Evolutionary conservation across 2,888 invertebrate genomes (phyloP).

Genomic region (Drosophila neoperkinsi): DNA sequence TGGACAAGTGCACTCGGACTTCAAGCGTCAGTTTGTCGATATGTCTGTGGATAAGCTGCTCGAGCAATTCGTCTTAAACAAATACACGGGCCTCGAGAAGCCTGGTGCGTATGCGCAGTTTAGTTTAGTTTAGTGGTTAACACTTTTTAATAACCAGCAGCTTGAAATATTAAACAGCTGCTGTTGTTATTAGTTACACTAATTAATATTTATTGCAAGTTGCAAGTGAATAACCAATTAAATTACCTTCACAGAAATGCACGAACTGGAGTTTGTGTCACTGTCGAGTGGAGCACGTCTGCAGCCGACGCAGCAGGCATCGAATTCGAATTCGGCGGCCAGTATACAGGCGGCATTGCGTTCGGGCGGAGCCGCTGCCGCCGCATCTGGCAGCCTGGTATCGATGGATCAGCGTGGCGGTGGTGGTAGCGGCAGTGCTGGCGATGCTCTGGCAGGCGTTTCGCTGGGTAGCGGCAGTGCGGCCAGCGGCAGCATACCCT

Average conservation of each 20-base stretch:
- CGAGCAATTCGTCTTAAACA: conserved; percentile 95
- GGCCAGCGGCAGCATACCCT: conserved; percentile 74
- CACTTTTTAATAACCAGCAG: too few species aligned
- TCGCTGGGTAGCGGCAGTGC: conserved; percentile 74
- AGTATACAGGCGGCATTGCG: conserved; percentile 80
- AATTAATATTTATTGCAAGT: not conserved
- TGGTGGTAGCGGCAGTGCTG: conserved; percentile 66
- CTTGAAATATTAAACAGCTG: not conserved
- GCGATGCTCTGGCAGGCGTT: conserved; percentile 57
- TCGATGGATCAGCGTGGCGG: conserved; percentile 73
- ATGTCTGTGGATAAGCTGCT: conserved; percentile 96
- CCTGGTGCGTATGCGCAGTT: conserved; percentile 88
- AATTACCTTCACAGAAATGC: conserved; percentile 74
- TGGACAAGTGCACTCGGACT: conserved; percentile 97
- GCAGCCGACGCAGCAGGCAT: conserved; percentile 75
- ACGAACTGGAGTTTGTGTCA: conserved; percentile 82
- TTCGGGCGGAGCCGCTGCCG: conserved; percentile 51
- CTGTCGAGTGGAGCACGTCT: conserved; percentile 72
- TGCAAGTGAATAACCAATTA: not conserved
- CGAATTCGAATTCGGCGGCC: conserved; percentile 83
- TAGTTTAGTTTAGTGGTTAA: not conserved
- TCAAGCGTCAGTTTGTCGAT: conserved; percentile 95
- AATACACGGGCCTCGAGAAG: conserved; percentile 96
- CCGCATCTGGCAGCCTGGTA: conserved; percentile 53
- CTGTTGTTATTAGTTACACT: not conserved